Base-by-base conservation (phyloP, 1,140 invertebrate species). In the Trypoxylus dichotomus region DNA sequence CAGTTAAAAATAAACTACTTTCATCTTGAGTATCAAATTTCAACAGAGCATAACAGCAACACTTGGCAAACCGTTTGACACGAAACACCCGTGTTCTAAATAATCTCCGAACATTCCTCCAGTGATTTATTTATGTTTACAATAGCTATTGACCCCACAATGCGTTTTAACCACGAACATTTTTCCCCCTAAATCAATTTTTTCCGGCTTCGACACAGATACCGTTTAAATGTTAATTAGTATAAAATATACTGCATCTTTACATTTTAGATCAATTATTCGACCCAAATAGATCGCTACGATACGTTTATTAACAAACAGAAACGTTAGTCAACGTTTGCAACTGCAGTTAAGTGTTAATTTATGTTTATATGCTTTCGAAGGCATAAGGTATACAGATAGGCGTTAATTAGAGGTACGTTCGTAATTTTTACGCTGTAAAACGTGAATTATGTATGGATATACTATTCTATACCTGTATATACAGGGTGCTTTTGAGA, bases 171-270 rank as follows among this genome's bases (percentile, higher is more conserved):
- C 32, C 32, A 37, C 32, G 32, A 37, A 7, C 5, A 37, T 37
- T 37, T 37, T 37, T 37, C 32, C 32, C 32, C 32, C 10, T n/a
- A n/a, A 54, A 54, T 0, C 1, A 54, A 7, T 54, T n/a, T 54
- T 54, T 54, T 19, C 47, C 15, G 13, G 15, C 13, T n/a, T n/a
- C 47, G 47, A 54, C 47, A 54, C 19, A 19, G 19, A 54, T 54
- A 54, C 47, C 47, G 19, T 54, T 54, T n/a, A 54, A 54, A 54
- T 54, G 47, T 54, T 54, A 54, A 54, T 54, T 54, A 54, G 47
- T 19, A 2, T 54, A 54, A 54, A 54, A 19, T 54, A 54, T 19
- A 54, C 47, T n/a, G 19, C 47, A 7, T 54, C 47, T 8, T 37
- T 37, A 19, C 47, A 54, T 54, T 54, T n/a, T 54, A n/a, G 47